A percentile compares a stretch with the other conserved stretches of the same genome.
Conservation (phyloP, 2,888 invertebrate genomes). For the Brenthis daphne region DNA sequence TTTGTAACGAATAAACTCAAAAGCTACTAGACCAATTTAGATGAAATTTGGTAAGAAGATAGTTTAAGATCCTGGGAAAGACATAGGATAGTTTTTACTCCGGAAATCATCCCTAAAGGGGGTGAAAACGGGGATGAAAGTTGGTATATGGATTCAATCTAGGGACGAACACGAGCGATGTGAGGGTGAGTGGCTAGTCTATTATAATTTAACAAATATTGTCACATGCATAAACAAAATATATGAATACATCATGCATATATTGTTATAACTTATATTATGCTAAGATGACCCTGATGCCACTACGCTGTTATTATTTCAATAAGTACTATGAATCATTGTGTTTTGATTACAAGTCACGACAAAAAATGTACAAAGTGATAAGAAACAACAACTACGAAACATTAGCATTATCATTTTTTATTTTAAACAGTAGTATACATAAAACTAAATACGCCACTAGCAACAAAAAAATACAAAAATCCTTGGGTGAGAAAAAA, state of each 20-base stretch:
- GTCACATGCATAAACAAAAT: slow-evolving; percentile 19
- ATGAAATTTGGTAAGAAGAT: too few relatives aligned
- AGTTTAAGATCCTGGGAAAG: too few relatives aligned
- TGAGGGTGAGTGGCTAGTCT: background rate
- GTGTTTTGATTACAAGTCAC: slow-evolving; percentile 27
- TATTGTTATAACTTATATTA: slow-evolving; percentile 30
- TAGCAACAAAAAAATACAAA: too few relatives aligned
- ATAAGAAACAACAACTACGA: slow-evolving; percentile 1
- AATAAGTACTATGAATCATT: slow-evolving; percentile 39
- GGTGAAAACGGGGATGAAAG: too few relatives aligned
- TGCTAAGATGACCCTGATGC: slow-evolving; percentile 33
- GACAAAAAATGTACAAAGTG: background rate
- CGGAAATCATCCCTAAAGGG: too few relatives aligned
- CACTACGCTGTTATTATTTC: slow-evolving; percentile 32
- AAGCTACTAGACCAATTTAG: too few relatives aligned
- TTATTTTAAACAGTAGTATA: background rate
- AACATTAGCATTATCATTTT: background rate
- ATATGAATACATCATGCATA: slow-evolving; percentile 33
- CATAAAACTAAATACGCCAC: too few relatives aligned
- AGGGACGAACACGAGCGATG: too few relatives aligned
- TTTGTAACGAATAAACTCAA: too few relatives aligned
- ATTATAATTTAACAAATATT: slow-evolving; percentile 21
- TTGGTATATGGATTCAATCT: too few relatives aligned
- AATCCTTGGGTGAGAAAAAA: too few relatives aligned
- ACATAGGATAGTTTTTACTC: too few relatives aligned